A percentile compares a stretch with the other conserved stretches of the same genome.
These are phyloP conservation scores for Hylaeus anthracinus DNA, from an alignment of 1,140 invertebrate genomes.

Conservation along the genomic window DNA sequence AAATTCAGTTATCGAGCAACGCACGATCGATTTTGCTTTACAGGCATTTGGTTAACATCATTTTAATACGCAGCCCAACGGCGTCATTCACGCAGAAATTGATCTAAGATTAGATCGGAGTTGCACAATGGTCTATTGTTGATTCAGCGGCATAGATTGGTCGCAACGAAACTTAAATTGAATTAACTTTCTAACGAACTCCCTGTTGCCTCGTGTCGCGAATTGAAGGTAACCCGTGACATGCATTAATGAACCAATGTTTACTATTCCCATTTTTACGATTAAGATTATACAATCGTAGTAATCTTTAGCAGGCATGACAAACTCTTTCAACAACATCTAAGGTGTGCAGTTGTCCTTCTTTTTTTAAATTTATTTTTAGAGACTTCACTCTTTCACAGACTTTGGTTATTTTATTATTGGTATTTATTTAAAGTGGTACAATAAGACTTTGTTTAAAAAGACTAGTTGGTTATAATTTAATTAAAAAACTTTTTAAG, in stretches of 20 bases:
- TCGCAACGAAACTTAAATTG: constrained; percentile 55
- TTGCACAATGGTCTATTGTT: constrained; percentile 42
- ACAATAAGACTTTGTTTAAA: too few relatives aligned
- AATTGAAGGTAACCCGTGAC: neutral
- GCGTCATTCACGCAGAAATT: neutral
- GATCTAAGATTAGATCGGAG: constrained; percentile 35
- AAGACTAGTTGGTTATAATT: too few relatives aligned
- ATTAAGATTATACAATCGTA: neutral
- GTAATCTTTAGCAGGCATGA: neutral
- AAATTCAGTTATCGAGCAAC: neutral
- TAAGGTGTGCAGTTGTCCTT: too few relatives aligned
- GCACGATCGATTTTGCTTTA: neutral
- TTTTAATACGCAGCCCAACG: neutral
- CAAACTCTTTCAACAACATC: neutral
- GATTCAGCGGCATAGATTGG: constrained; percentile 34
- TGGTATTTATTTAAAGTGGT: too few relatives aligned
- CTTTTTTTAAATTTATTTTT: too few relatives aligned
- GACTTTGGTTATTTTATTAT: too few relatives aligned
- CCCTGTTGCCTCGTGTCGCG: too few relatives aligned
- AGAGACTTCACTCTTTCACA: too few relatives aligned
- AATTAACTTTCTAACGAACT: constrained; percentile 56
- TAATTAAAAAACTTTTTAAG: too few relatives aligned
- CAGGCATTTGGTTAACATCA: constrained; percentile 13
- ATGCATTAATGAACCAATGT: neutral
- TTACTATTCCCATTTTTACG: neutral